Evolutionary conservation across 1,140 invertebrate species (phyloP).

Genomic region (Daktulosphaira vitifoliae): DNA sequence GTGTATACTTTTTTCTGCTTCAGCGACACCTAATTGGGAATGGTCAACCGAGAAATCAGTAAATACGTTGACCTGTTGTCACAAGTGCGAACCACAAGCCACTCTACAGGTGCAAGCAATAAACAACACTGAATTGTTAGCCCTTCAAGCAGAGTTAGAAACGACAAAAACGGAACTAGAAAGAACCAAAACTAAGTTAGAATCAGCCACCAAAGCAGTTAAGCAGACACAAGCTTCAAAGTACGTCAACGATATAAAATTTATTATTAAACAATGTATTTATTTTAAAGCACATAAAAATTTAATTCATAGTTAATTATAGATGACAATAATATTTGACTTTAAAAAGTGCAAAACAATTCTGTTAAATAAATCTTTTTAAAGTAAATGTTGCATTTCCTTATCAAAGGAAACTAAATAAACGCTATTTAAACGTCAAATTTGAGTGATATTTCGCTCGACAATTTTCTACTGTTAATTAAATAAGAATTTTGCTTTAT

Average conservation of each 20-base stretch:
- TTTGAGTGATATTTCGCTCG: too few relatives aligned
- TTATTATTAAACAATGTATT: too few relatives aligned
- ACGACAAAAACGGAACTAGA: constrained; percentile 47
- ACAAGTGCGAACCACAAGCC: constrained; percentile 38
- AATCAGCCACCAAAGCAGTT: constrained; percentile 39
- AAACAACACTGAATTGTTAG: constrained; percentile 39
- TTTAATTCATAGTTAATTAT: too few relatives aligned
- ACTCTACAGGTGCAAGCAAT: constrained; percentile 36
- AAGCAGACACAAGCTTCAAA: constrained; percentile 30
- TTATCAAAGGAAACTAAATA: constrained; percentile 23
- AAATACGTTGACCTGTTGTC: constrained; percentile 37
- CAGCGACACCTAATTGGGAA: constrained; percentile 35
- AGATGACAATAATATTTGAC: too few relatives aligned
- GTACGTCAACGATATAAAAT: constrained; percentile 3
- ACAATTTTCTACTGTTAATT: too few relatives aligned
- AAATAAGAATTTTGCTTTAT: too few relatives aligned
- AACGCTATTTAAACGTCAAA: too few relatives aligned
- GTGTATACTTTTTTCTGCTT: not conserved
- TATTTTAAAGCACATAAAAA: too few relatives aligned
- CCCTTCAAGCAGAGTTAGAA: constrained; percentile 45
- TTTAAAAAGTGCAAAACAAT: too few relatives aligned
- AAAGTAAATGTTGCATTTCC: not conserved
- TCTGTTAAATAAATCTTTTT: too few relatives aligned
- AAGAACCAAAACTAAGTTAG: constrained; percentile 46
- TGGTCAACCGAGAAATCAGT: constrained; percentile 35